Evolutionary conservation across 2,888 invertebrate genomes (phyloP).

Genomic region (Phania funesta): DNA sequence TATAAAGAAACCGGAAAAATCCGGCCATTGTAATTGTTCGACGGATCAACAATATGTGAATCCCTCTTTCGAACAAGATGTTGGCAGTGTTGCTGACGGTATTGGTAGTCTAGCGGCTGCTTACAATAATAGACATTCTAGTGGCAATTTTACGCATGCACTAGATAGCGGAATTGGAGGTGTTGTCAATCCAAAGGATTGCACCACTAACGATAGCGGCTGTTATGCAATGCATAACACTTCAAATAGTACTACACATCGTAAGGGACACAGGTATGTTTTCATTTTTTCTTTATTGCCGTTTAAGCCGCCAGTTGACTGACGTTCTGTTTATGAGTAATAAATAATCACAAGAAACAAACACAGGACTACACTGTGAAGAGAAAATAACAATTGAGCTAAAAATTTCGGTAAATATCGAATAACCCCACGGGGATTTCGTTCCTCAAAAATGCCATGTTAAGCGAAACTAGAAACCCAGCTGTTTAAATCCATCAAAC

Average conservation of each 20-base stretch:
- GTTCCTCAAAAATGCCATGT: no score
- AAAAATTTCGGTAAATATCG: no score
- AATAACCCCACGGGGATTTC: no score
- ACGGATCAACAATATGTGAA: slow-evolving; percentile 74
- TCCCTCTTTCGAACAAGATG: slow-evolving; percentile 76
- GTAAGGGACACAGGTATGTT: slow-evolving; percentile 84
- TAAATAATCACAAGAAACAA: no score
- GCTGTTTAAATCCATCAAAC: no score
- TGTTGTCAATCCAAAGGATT: slow-evolving; percentile 68
- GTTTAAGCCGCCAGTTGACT: not conserved
- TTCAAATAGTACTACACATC: slow-evolving; percentile 82
- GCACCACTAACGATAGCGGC: slow-evolving; percentile 68
- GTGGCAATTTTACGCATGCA: slow-evolving; percentile 74
- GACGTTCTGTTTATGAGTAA: no score
- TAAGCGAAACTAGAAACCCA: no score
- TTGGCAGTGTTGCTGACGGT: slow-evolving; percentile 14
- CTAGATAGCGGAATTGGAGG: slow-evolving; percentile 69
- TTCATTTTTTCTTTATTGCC: not conserved
- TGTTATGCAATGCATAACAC: slow-evolving; percentile 66
- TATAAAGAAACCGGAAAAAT: slow-evolving; percentile 67
- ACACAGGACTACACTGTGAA: no score
- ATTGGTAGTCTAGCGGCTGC: slow-evolving; percentile 1
- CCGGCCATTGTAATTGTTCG: slow-evolving; percentile 62
- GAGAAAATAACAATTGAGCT: no score
- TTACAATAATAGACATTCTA: slow-evolving; percentile 65